Percentiles rank a stretch among this genome's conserved stretches.
These are phyloP conservation scores for Pantherophis vulpinus DNA, from an alignment of 2,797 vertebrate species.

Conservation along the genomic window DNA sequence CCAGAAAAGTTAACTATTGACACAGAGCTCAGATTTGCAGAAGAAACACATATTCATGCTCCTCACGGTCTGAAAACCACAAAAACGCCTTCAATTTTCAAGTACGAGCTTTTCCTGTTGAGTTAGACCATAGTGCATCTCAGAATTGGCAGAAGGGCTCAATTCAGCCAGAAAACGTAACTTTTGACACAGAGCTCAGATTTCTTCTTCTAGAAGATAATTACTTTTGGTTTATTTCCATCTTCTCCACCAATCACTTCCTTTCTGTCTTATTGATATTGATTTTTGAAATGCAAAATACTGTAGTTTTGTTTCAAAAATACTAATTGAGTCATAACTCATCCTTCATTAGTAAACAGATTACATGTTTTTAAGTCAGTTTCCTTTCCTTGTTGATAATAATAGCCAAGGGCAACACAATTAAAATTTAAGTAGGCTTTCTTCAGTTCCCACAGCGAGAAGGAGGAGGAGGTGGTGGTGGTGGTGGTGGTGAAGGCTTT, in stretches of 20 bases:
- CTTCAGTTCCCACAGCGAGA: constrained; percentile 45
- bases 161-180: no score
- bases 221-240: constrained; percentile 7
- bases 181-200: no score
- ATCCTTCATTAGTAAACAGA: constrained; percentile 52
- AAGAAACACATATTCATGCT: no score
- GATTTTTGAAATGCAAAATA: constrained; percentile 36
- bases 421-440: constrained; percentile 11
- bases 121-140: no score
- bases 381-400: constrained; percentile 49
- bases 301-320: constrained; percentile 28
- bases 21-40: no score
- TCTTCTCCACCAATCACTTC: constrained; percentile 1
- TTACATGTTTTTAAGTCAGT: constrained; percentile 28
- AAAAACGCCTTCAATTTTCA: no score
- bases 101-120: no score
- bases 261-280: constrained; percentile 13
- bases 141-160: no score
- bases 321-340: constrained; percentile 33
- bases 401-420: neutral
- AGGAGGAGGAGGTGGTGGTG: neutral
- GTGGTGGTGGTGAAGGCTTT: no score
- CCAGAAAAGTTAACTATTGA: no score
- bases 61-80: no score
- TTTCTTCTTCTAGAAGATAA: constrained; percentile 38